These are phyloP conservation scores for Miniopterus natalensis DNA, from an alignment of 2,113 vertebrate genomes.

Conservation along the genomic window DNA sequence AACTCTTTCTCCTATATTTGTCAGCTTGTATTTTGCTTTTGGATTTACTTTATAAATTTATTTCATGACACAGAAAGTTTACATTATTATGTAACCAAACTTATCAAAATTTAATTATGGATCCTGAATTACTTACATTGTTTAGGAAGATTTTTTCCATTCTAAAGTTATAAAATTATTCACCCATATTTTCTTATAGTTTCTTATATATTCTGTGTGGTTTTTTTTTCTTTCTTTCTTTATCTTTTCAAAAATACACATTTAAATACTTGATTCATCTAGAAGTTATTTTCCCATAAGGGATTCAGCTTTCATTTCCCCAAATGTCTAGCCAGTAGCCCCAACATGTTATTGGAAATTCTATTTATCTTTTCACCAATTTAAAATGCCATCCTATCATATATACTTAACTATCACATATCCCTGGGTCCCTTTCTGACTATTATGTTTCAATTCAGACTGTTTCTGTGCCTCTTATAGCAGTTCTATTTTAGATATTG, in stretches of 20 bases:
- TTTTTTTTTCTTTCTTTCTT: neutral
- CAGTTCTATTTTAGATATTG: neutral
- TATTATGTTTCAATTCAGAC: conserved; percentile 22
- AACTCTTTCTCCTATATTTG: neutral
- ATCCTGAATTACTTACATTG: neutral
- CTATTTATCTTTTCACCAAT: neutral
- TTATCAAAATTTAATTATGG: neutral
- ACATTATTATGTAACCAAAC: neutral
- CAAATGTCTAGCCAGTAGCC: neutral
- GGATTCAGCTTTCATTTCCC: neutral
- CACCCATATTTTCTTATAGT: neutral
- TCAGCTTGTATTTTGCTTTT: neutral
- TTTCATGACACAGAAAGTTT: conserved; percentile 24
- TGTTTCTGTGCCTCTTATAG: neutral
- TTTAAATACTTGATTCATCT: conserved; percentile 42
- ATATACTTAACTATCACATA: neutral
- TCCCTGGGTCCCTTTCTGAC: neutral
- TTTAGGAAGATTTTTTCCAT: conserved; percentile 32
- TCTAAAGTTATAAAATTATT: neutral
- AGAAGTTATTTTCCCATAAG: conserved; percentile 52
- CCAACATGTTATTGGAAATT: conserved; percentile 37
- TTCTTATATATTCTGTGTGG: neutral
- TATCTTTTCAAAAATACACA: neutral
- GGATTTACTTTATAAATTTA: conserved; percentile 3
- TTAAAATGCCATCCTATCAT: neutral